phyloP scores from a whole-genome alignment of 2,888 invertebrate genomes.

The Aquatica leii region DNA sequence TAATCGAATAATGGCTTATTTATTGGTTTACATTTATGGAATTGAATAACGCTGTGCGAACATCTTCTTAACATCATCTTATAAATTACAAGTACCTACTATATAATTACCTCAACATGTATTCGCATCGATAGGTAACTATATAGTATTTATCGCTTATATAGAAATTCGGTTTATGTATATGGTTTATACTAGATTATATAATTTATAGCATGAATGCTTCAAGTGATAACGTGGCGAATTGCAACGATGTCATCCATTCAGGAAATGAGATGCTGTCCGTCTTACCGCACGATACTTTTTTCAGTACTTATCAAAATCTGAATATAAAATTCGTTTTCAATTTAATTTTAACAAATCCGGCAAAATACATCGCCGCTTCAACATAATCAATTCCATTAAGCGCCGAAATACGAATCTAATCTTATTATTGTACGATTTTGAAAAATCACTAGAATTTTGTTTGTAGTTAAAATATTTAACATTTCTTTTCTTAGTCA shows the following conservation, averaged over 20 bases:
- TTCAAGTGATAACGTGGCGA: constrained; percentile 40
- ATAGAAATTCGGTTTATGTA: no score
- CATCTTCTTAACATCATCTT: no score
- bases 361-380: constrained; percentile 55
- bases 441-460: neutral
- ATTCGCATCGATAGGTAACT: no score
- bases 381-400: neutral
- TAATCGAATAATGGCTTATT: no score
- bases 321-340: constrained; percentile 54
- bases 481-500: constrained; percentile 7
- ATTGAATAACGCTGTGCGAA: no score
- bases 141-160: no score
- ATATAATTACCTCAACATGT: no score
- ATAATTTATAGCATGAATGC: constrained; percentile 7
- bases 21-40: no score
- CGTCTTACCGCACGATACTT: constrained; percentile 50
- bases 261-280: constrained; percentile 50
- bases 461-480: neutral
- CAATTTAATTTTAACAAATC: constrained; percentile 63
- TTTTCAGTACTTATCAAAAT: constrained; percentile 51
- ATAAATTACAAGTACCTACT: no score
- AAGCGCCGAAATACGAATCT: constrained; percentile 54
- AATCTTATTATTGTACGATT: neutral
- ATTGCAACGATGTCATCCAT: constrained; percentile 39
- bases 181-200: no score